Conservation (phyloP, 1,140 invertebrate genomes). For the Bombus picipes region DNA sequence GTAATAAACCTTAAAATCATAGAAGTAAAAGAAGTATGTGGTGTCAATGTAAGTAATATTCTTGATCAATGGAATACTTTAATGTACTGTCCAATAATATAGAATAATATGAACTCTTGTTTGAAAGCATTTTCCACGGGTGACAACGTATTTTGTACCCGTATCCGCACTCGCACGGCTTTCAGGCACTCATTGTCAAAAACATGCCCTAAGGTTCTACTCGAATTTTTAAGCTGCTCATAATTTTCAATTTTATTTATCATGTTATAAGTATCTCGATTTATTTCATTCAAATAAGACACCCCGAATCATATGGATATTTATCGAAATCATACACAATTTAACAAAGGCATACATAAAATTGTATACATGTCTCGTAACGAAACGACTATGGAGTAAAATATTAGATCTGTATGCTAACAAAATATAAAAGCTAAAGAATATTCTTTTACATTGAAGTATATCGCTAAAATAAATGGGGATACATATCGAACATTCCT, state of each 20-base stretch:
- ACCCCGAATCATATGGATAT: neutral
- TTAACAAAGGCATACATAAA: slow-evolving; percentile 1
- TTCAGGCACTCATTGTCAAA: neutral
- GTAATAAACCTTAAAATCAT: neutral
- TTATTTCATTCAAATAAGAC: neutral
- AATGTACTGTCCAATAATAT: neutral
- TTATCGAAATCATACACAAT: slow-evolving; percentile 15
- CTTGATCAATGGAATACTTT: neutral
- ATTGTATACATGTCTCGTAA: neutral
- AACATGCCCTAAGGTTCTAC: neutral
- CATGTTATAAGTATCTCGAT: neutral
- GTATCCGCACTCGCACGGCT: neutral
- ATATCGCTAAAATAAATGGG: slow-evolving; percentile 3
- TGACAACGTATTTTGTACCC: neutral
- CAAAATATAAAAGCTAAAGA: slow-evolving; percentile 1
- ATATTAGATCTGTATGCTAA: slow-evolving; percentile 14
- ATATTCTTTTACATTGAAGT: neutral
- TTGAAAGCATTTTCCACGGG: neutral
- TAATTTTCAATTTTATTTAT: neutral
- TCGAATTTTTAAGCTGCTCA: neutral
- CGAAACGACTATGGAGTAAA: slow-evolving; percentile 6
- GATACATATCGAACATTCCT: slow-evolving; percentile 5
- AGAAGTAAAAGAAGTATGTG: neutral
- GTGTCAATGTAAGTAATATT: neutral
- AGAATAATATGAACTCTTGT: neutral